Evolutionary conservation across 2,113 vertebrate genomes (phyloP).

Genomic region (Halichoeres trimaculatus): DNA sequence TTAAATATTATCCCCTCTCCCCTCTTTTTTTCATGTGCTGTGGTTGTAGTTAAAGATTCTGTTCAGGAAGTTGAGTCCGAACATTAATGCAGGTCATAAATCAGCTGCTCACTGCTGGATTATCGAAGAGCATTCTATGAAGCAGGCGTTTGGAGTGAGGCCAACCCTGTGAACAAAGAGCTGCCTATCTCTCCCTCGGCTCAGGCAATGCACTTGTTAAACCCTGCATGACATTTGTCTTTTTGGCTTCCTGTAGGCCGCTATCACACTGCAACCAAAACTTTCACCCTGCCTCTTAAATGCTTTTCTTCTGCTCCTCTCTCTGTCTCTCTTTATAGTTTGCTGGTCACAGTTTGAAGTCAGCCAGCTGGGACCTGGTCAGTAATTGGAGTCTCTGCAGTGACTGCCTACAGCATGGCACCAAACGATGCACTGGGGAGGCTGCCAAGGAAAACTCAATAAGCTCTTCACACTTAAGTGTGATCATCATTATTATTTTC

Average conservation of each 20-base stretch:
- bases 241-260: constrained; percentile 44
- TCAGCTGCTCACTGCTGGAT: constrained; percentile 77
- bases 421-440: constrained; percentile 75
- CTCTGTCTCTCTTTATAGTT: constrained; percentile 69
- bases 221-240: constrained; percentile 59
- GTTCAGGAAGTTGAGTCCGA: constrained; percentile 73
- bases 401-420: constrained; percentile 75
- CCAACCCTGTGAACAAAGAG: constrained; percentile 73
- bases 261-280: constrained; percentile 52
- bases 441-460: constrained; percentile 75
- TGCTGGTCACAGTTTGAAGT: constrained; percentile 78
- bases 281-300: constrained; percentile 51
- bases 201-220: constrained; percentile 64
- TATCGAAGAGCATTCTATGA: constrained; percentile 72
- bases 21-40: constrained; percentile 8
- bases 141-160: constrained; percentile 64
- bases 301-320: constrained; percentile 25
- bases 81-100: constrained; percentile 78
- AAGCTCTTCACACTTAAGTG: constrained; percentile 77
- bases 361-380: constrained; percentile 77
- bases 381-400: constrained; percentile 82
- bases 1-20: constrained; percentile 17
- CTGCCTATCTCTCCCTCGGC: constrained; percentile 55
- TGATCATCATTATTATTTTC: constrained; percentile 76
- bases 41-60: constrained; percentile 50